A percentile compares a stretch with the other conserved stretches of the same genome.
Conservation (phyloP, 2,888 invertebrate species). For the Notodonta ziczac region DNA sequence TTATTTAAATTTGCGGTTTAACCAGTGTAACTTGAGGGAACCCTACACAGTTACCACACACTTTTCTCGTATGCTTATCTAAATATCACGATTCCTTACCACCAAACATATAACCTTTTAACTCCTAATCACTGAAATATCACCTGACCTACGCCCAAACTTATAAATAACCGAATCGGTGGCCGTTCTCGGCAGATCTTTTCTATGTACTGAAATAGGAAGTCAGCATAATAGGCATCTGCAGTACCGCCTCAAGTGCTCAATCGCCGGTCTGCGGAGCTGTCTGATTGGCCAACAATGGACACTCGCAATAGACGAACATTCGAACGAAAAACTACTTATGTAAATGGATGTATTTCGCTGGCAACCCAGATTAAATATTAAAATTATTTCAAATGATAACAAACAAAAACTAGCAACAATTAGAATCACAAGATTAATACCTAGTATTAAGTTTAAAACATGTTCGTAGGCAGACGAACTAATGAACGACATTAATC, state of each 20-base stretch:
- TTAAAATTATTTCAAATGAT: no score
- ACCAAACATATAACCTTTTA: background rate
- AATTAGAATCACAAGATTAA: no score
- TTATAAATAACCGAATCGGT: conserved; percentile 27
- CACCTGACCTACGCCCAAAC: conserved; percentile 33
- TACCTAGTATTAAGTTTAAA: no score
- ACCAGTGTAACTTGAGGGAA: no score
- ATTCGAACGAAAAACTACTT: conserved; percentile 11
- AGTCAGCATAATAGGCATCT: conserved; percentile 43
- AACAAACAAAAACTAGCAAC: no score
- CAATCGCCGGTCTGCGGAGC: conserved; percentile 57
- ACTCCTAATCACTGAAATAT: conserved; percentile 7
- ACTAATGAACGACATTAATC: no score
- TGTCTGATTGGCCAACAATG: conserved; percentile 65
- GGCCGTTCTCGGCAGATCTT: conserved; percentile 31
- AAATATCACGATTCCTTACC: background rate
- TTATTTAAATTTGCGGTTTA: no score
- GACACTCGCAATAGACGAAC: conserved; percentile 36
- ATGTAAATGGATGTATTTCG: background rate
- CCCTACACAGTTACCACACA: no score
- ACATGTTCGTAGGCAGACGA: no score
- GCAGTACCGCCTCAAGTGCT: conserved; percentile 62
- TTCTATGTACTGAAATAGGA: conserved; percentile 40
- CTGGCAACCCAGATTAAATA: no score
- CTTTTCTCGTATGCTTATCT: no score